Evolutionary conservation across 2,113 vertebrate species (phyloP).

Genomic region (Corydoras sp.): DNA sequence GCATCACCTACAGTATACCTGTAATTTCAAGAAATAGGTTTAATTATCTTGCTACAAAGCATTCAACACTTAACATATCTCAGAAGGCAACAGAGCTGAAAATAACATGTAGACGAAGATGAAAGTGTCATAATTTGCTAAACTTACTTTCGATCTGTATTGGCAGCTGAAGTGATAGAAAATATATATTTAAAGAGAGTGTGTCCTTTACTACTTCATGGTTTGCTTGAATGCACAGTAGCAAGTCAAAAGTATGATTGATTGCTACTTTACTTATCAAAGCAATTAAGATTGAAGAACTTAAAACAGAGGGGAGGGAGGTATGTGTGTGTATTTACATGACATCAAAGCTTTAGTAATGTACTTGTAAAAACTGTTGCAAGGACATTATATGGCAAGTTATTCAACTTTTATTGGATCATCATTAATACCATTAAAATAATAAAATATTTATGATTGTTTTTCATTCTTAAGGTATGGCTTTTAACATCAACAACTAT

Average conservation of each 20-base stretch:
- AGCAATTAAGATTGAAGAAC: slow-evolving; percentile 60
- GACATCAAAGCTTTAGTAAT: slow-evolving; percentile 49
- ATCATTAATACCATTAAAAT: background rate
- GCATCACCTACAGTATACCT: too few relatives aligned
- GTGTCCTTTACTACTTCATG: slow-evolving; percentile 56
- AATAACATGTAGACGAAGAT: too few relatives aligned
- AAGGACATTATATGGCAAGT: slow-evolving; percentile 21
- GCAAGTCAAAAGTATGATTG: slow-evolving; percentile 58
- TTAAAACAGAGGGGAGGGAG: slow-evolving; percentile 33
- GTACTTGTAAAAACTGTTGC: slow-evolving; percentile 30
- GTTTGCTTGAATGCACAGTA: slow-evolving; percentile 57
- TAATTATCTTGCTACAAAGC: background rate
- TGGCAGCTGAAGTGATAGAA: slow-evolving; percentile 41
- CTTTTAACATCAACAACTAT: background rate
- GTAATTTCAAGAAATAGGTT: too few relatives aligned
- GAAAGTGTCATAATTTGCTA: slow-evolving; percentile 5
- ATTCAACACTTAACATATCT: slow-evolving; percentile 6
- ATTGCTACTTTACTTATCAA: slow-evolving; percentile 67
- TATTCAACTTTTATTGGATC: slow-evolving; percentile 7
- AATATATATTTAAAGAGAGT: slow-evolving; percentile 43
- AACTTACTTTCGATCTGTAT: slow-evolving; percentile 40
- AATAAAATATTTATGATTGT: background rate
- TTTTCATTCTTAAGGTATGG: background rate
- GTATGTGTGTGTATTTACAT: slow-evolving; percentile 42
- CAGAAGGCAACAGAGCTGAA: too few relatives aligned